Base-by-base conservation (phyloP, 1,140 invertebrate species). In the Triops longicaudatus region DNA sequence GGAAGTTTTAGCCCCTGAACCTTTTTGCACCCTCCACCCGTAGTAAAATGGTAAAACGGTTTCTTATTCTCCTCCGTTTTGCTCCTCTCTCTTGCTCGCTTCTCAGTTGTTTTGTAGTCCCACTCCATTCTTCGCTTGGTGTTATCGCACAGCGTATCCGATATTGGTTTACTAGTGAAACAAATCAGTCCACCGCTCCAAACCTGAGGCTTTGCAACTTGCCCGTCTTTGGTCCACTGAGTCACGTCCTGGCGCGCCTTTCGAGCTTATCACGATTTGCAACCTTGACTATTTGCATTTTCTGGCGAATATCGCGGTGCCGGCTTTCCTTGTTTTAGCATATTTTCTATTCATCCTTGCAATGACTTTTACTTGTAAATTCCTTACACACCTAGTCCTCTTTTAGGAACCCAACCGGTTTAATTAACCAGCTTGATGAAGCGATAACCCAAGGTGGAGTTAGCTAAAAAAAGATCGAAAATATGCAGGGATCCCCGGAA, bases 1-100 rank as follows among this genome's bases (percentile, higher is more conserved):
- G 50, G 50, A 14, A 63, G 14, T 10, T 63, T 63, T 63, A 22
- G 50, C 22, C 50, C 50, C 50, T 63, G 50, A 14, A 63, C 50
- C 50, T 63, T 63, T 63, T 63, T 63, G 50, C 50, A 63, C 50
- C 50, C 50, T 63, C 14, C 50, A 63, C 50, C 50, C 50, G 50
- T 9, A 22, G 50, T 63, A 63, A 63, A 63, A 63, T 17, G 50
- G n/a, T n/a, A 63, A 63, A 63, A 63, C 50, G 50, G 50, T 63
- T 63, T 63, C 50, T 63, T 63, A 63, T 63, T 63, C 50, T 63
- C 50, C 22, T 63, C 14, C 22, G 14, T 10, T 63, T 5, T 0
- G 14, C 50, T 14, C 1, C 22, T 1, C 22, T 10, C 50, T 22
- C 44, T 63, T 63, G 50, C 31, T 37, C 7, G 31, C 31, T 37